Percentiles rank a stretch among this genome's conserved stretches.
phyloP scores from a whole-genome alignment of 1,140 invertebrate genomes.

The Neocloeon triangulifer region DNA sequence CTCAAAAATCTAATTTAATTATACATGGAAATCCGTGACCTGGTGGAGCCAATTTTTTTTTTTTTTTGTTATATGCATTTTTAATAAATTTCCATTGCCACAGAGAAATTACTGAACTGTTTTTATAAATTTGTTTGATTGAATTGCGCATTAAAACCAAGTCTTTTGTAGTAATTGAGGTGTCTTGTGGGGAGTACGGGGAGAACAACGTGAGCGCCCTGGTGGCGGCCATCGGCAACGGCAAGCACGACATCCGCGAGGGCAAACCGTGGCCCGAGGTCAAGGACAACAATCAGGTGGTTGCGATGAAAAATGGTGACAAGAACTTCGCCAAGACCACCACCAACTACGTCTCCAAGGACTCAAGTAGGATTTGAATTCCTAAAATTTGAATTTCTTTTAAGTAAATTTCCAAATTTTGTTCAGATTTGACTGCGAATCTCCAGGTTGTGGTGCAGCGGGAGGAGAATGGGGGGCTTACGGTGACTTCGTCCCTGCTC shows the following conservation, averaged over 20 bases:
- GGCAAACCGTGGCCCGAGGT: constrained; percentile 33
- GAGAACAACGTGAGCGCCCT: constrained; percentile 69
- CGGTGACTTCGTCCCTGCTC: constrained; percentile 37
- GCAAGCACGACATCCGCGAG: constrained; percentile 45
- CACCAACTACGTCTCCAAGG: no score
- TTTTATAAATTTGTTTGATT: background rate
- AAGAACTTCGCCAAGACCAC: no score
- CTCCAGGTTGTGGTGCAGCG: no score
- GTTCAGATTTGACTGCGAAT: no score
- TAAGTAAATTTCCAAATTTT: no score
- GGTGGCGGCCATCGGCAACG: constrained; percentile 62
- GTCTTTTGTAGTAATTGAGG: constrained; percentile 52
- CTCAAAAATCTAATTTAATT: no score
- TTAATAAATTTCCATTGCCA: no score
- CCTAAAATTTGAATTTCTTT: no score
- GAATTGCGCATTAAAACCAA: background rate
- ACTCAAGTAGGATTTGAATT: no score
- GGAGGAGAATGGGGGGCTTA: constrained; percentile 27
- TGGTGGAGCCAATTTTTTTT: no score
- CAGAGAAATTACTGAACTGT: background rate
- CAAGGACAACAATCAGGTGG: constrained; percentile 13
- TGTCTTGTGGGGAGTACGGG: constrained; percentile 86
- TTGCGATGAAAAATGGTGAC: background rate
- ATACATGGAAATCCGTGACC: no score
- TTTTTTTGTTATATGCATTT: no score